These are phyloP conservation scores for Cyrtorhinus lividipennis DNA, from an alignment of 1,140 invertebrate genomes.

Conservation along the genomic window DNA sequence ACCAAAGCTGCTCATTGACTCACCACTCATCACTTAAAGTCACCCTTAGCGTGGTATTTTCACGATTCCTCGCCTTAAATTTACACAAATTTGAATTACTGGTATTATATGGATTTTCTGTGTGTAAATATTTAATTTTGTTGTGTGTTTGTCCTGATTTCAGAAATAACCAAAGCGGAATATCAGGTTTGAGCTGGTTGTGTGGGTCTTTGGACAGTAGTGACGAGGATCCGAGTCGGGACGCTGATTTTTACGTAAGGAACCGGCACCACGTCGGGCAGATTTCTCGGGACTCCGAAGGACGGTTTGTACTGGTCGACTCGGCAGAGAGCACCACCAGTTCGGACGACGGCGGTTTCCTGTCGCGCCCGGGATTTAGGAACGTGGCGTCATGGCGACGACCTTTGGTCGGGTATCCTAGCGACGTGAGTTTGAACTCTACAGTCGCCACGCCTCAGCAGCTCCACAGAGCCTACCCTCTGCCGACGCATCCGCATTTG, in stretches of 20 bases:
- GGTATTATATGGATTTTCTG: no score
- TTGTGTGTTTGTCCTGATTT: no score
- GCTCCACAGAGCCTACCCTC: background rate
- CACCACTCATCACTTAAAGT: no score
- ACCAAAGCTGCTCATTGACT: no score
- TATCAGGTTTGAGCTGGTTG: constrained; percentile 51
- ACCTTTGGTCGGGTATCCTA: constrained; percentile 46
- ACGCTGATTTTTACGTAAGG: constrained; percentile 27
- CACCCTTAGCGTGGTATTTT: no score
- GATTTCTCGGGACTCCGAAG: constrained; percentile 56
- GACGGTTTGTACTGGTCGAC: constrained; percentile 52
- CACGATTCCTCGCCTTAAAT: no score
- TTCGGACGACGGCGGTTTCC: constrained; percentile 71
- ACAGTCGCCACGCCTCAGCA: constrained; percentile 40
- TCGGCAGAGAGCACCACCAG: constrained; percentile 51
- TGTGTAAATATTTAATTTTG: no score
- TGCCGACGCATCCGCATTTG: constrained; percentile 33
- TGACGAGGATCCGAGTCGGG: constrained; percentile 26
- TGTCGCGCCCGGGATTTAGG: constrained; percentile 30
- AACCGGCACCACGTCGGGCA: constrained; percentile 39
- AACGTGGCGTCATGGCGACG: constrained; percentile 47
- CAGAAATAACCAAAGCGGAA: constrained; percentile 83
- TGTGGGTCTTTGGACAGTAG: constrained; percentile 10
- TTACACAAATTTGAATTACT: no score
- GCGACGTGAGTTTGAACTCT: constrained; percentile 49